Base-by-base conservation (phyloP, 2,113 vertebrate species). In the Ranitomeya imitator region DNA sequence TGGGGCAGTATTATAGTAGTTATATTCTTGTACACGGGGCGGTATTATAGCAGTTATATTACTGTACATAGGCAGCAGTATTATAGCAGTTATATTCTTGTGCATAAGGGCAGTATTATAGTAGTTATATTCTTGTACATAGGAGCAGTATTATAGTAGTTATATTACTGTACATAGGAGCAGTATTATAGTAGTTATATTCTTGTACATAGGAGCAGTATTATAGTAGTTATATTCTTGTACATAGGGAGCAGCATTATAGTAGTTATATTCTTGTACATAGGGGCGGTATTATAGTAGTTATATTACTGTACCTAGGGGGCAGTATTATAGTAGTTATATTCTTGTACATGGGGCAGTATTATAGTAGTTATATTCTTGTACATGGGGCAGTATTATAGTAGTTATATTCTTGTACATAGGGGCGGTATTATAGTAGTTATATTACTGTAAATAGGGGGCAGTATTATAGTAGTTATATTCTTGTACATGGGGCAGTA, bases 101-200 rank as follows among this genome's bases (percentile, higher is more conserved):
- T n/a, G n/a, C 21, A n/a, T 65, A 65, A 19, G n/a, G n/a, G 63
- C 26, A 31, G 26, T 31, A 31, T 71, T 71, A 71, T 31, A 21
- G 69, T 73, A 73, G 26, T 73, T 73, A 73, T 73, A 71, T 71
- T 71, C 67, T 26, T 71, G 67, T 71, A 71, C 23, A 71, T 71
- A 31, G 67, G 67, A 14, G 23, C 12, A 71, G 23, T 71, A 71
- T 71, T 71, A 71, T 71, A 26, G 67, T 71, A 26, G 23, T 71
- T 71, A 31, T 71, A 31, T 31, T 31, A 1, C 2, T 31, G 26
- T 31, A 31, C 26, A 31, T 31, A 31, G 26, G 26, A 2, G 26
- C 26, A 31, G 26, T 31, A 31, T 31, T 45, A 45, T 45, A 45
- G 69, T 73, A 73, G 26, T 73, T 73, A 73, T 73, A 71, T 71